Conservation (phyloP, 1,140 invertebrate species). For the Aplysia californica region DNA sequence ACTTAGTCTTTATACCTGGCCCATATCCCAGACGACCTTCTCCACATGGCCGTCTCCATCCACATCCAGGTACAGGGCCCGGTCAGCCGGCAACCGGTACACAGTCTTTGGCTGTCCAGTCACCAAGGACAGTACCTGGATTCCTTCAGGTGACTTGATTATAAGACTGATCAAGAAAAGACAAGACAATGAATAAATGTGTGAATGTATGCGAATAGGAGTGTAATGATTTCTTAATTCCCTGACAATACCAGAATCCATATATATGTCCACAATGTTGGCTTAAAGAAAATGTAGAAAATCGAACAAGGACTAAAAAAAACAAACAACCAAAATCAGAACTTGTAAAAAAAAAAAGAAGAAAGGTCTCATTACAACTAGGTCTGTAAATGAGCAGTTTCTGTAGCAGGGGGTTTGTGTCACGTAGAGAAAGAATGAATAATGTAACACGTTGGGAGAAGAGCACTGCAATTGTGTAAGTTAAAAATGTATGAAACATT, state of each 20-base stretch:
- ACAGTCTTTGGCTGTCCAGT: slow-evolving; percentile 57
- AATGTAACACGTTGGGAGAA: no score
- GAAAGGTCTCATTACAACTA: no score
- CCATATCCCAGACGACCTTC: slow-evolving; percentile 47
- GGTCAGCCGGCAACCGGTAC: slow-evolving; percentile 42
- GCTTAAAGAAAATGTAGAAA: slow-evolving; percentile 49
- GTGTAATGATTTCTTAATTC: background rate
- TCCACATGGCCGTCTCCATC: slow-evolving; percentile 54
- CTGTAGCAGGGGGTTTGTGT: no score
- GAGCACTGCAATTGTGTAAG: no score
- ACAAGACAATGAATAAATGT: background rate
- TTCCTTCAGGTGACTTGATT: slow-evolving; percentile 48
- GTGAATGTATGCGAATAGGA: background rate
- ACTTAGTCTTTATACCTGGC: no score
- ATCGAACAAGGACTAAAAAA: no score
- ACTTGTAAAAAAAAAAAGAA: no score
- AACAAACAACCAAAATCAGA: no score
- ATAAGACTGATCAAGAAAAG: slow-evolving; percentile 16
- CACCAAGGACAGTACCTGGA: slow-evolving; percentile 56
- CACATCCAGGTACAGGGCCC: slow-evolving; percentile 49
- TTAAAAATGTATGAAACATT: no score
- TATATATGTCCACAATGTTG: slow-evolving; percentile 55
- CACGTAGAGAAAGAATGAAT: no score
- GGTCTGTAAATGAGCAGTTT: no score
- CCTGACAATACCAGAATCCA: slow-evolving; percentile 3